Evolutionary conservation across 2,888 invertebrate genomes (phyloP), one percentile per base, ranked within the genome.

Genomic region (Molanna angustata): DNA sequence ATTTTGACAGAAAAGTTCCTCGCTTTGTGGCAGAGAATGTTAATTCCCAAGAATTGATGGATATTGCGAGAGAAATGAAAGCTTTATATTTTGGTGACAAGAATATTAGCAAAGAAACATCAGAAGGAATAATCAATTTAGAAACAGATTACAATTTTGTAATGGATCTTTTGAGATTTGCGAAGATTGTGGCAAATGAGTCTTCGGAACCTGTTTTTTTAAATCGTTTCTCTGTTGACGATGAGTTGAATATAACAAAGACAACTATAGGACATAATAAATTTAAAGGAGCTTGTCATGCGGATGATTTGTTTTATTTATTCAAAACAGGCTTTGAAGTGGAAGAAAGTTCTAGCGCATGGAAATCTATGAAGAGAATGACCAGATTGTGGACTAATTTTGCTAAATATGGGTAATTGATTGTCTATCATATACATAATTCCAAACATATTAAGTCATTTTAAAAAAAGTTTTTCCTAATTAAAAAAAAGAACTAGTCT

Each of bases 21-120:
- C 68, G 74, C 61, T 73, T 74, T 62, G 61, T 77, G 22, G 74
- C 73, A 63, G 58, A 70, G 2, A 68, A 67, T 61, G 65, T 69
- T 61, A 42, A 65, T 6, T 54, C 59, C 21, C 67, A 71, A 32
- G 63, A 63, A 56, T 52, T 71, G 21, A 40, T 64, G 52, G 56
- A 61, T 16, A 61, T 64, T 0, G 73, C 74, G 56, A 55, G 60
- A 45, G 68, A 65, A 62, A 69, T 77, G 46, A 67, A 72, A 13
- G 61, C 66, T n/a, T 62, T 66, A 53, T 76, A 76, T 59, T 75
- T 75, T 46, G 60, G 66, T 11, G 63, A 63, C 17, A 65, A 67
- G 50, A 60, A 62, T 1, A 64, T 75, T 39, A 64, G 67, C 6
- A 61, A 62, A 49, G 61, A 71, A 21, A 27, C 48, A n/a, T 11